Percentiles rank a stretch among this genome's conserved stretches.
Evolutionary conservation across 2,797 vertebrate species (phyloP).

Genomic region (Helarctos malayanus): DNA sequence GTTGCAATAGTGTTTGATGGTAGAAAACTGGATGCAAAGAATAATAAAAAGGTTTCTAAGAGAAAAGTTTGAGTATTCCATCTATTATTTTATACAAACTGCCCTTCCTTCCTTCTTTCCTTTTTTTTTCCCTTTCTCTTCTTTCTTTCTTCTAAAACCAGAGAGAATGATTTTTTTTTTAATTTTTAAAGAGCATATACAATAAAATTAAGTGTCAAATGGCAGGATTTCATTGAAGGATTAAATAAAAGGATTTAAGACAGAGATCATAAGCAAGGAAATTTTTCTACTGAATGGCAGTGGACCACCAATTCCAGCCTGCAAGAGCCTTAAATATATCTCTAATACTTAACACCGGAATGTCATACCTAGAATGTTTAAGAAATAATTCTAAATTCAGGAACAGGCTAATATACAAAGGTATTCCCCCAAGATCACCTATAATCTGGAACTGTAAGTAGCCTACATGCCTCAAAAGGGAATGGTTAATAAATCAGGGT

Average conservation of each 20-base stretch:
- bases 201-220: neutral
- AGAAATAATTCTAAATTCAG: slow-evolving; percentile 26
- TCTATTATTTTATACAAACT: neutral
- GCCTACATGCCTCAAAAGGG: neutral
- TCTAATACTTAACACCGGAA: neutral
- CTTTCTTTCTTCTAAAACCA: neutral
- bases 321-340: neutral
- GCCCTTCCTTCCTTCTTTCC: neutral
- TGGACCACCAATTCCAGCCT: neutral
- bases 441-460: neutral
- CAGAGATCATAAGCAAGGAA: neutral
- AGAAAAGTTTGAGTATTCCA: neutral
- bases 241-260: neutral
- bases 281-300: neutral
- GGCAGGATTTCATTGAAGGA: neutral
- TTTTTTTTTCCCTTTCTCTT: neutral
- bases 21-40: neutral
- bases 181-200: neutral
- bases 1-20: neutral
- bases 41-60: neutral
- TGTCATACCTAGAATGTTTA: neutral
- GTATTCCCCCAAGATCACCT: neutral
- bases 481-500: neutral
- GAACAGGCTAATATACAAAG: neutral
- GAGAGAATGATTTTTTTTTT: neutral